Base-by-base conservation (phyloP, 2,113 vertebrate species). In the Oreamnos americanus region DNA sequence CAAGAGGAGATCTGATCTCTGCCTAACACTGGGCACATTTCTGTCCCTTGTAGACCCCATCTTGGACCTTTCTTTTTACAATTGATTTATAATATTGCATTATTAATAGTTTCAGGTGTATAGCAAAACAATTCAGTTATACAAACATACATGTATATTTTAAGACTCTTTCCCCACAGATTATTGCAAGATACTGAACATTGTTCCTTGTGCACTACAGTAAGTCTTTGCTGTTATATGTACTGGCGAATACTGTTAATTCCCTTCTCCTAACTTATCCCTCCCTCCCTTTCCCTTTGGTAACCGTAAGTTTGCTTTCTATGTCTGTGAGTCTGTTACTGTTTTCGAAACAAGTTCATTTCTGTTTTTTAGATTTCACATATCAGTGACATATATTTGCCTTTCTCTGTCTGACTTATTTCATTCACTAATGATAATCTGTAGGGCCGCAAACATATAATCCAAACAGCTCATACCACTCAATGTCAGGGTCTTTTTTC, bases 131-230 rank as follows among this genome's bases (percentile, higher is more conserved):
- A 51, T n/a, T 51, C 19, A 7, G 49, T 53, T 53, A 25, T 2
- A 8, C 79, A 82, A 7, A 14, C 7, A 5, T 2, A 14, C 7
- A 8, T 25, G 2, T 14, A 4, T 8, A 8, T n/a, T n/a, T 82
- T 2, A 7, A n/a, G 79, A 25, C 21, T 25, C 78, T 51, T 51
- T 81, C 49, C 33, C 21, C 19, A 5, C n/a, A 53, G 19, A 21
- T 25, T 25, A 82, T 7, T 51, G 49, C 47, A 2, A 8, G 33
- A 82, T n/a, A 3, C 47, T 21, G 78, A 21, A 2, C 30, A 2
- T 2, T 17, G 45, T 7, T 51, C 17, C 17, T 3, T 30, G 79
- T 1, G 79, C 2, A 4, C 10, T 7, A 3, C 17, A 23, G 30
- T 13, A 4, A n/a, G 10, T 51, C 17, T n/a, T 36, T 25, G 33